Evolutionary conservation across 2,888 invertebrate species (phyloP).

Genomic region (Pandemis heparana): DNA sequence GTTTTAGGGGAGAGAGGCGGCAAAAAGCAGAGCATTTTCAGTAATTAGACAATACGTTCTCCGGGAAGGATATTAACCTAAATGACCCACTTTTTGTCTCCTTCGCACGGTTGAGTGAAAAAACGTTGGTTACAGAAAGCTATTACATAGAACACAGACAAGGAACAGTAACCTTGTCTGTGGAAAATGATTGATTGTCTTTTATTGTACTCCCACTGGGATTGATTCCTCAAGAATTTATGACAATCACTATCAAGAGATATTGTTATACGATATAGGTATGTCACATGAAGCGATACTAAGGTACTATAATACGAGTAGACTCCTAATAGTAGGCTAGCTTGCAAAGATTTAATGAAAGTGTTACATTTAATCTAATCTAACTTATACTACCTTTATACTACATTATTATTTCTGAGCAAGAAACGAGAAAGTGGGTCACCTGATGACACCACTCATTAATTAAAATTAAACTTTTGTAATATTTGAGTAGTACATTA

Average conservation of each 20-base stretch:
- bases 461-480: too few species aligned
- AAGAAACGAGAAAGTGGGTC: too few species aligned
- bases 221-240: neutral
- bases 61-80: conserved; percentile 42
- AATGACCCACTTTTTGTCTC: conserved; percentile 40
- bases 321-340: too few species aligned
- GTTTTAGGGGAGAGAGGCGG: conserved; percentile 21
- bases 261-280: too few species aligned
- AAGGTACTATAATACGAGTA: too few species aligned
- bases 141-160: conserved; percentile 27
- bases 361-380: too few species aligned
- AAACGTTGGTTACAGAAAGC: conserved; percentile 40
- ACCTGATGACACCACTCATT: too few species aligned
- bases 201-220: neutral
- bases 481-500: too few species aligned
- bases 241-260: neutral
- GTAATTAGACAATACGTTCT: conserved; percentile 44
- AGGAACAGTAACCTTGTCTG: neutral
- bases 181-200: conserved; percentile 3
- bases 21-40: conserved; percentile 41
- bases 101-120: conserved; percentile 42
- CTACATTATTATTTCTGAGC: too few species aligned
- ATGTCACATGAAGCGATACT: neutral
- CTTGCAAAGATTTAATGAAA: too few species aligned
- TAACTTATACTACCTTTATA: too few species aligned